Conservation (phyloP, 2,888 invertebrate genomes). For the Trachelus tabidus region DNA sequence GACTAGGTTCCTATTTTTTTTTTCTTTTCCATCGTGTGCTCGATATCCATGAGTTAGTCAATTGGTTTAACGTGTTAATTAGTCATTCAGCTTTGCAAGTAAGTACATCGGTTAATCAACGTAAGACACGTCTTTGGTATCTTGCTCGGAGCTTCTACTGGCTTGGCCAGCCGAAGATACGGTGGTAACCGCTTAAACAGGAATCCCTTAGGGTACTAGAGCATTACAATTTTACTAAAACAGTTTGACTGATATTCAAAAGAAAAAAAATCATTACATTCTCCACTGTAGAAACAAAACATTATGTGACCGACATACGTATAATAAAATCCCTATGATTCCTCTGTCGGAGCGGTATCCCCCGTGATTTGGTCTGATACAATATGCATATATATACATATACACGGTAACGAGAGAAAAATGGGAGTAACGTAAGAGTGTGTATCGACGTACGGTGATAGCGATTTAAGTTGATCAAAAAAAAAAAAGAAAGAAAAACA, state of each 20-base stretch:
- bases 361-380: slow-evolving; percentile 25
- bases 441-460: neutral
- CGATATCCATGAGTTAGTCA: slow-evolving; percentile 38
- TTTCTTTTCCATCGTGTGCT: slow-evolving; percentile 28
- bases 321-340: neutral
- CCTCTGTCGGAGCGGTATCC: slow-evolving; percentile 13
- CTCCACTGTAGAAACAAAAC: neutral
- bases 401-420: slow-evolving; percentile 24
- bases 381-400: slow-evolving; percentile 30
- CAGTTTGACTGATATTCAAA: neutral
- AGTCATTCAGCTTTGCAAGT: slow-evolving; percentile 48
- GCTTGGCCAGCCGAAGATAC: slow-evolving; percentile 2
- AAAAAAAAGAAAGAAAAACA: neutral
- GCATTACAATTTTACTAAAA: neutral
- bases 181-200: neutral
- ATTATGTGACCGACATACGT: neutral
- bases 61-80: slow-evolving; percentile 42
- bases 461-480: neutral
- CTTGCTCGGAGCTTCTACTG: slow-evolving; percentile 41
- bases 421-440: slow-evolving; percentile 13
- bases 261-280: neutral
- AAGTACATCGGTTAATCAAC: slow-evolving; percentile 58
- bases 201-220: neutral
- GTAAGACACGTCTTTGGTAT: slow-evolving; percentile 61
- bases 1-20: slow-evolving; percentile 53